phyloP scores from a whole-genome alignment of 2,888 invertebrate species.

The Hydrotaea cyrtoneurina region DNA sequence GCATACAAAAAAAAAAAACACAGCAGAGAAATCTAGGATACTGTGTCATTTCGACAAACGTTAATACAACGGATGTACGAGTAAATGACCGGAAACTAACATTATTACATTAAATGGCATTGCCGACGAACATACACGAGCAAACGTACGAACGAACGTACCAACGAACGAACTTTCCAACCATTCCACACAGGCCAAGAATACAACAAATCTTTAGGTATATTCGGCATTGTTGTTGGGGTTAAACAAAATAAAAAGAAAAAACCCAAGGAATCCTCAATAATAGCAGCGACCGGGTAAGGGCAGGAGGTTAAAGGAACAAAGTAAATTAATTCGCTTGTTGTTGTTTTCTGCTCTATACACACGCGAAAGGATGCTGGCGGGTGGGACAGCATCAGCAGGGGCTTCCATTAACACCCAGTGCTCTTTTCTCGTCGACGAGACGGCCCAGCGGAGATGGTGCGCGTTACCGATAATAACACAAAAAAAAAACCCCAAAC shows the following conservation, averaged over 20 bases:
- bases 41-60: constrained; percentile 72
- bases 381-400: background rate
- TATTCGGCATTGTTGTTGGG: background rate
- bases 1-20: background rate
- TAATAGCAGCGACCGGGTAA: background rate
- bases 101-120: constrained; percentile 41
- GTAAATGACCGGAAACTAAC: constrained; percentile 78
- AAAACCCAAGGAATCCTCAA: background rate
- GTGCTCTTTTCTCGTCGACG: background rate
- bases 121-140: background rate
- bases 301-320: background rate
- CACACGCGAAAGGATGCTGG: background rate
- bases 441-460: background rate
- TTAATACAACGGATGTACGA: constrained; percentile 70
- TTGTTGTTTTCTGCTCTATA: background rate
- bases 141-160: background rate
- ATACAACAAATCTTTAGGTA: background rate
- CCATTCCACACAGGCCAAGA: background rate
- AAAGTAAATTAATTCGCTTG: constrained; percentile 9
- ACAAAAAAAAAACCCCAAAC: background rate
- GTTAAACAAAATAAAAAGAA: no score
- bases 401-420: background rate
- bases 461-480: background rate
- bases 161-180: background rate
- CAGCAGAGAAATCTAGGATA: constrained; percentile 76